Base-by-base conservation (phyloP, 2,888 invertebrate genomes). In the Abrostola tripartita region DNA sequence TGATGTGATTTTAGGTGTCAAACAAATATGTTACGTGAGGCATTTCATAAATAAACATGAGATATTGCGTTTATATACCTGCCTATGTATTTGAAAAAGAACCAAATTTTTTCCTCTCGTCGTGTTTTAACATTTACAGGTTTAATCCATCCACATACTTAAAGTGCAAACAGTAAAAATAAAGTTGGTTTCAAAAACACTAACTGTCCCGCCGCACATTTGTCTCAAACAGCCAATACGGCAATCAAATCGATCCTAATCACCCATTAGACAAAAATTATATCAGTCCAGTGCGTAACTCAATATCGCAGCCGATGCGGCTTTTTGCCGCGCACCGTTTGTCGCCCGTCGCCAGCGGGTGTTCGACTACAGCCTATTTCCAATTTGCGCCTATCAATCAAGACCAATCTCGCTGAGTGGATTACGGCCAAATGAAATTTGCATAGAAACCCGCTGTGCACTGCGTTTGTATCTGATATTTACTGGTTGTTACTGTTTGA, bases 381-480 rank as follows among this genome's bases (percentile, higher is more conserved):
- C 96, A 96, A 96, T 96, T 96, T 96, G 93, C 95, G 95, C 95
- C 96, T 95, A 96, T 96, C 96, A 96, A 96, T 96, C 96, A 96
- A 94, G 94, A 95, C 95, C 96, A 96, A 96, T 96, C 96, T 95
- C 95, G 90, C 94, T 95, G 95, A 96, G 96, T 96, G 96, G 96
- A 96, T 96, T 96, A 96, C 95, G 90, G 90, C 92, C 93, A 95
- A 96, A 96, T 96, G 95, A 95, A 95, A 96, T 96, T 96, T 96
- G 95, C 96, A 96, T 96, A 95, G 95, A 94, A 93, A 91, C 90
- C 89, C 89, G 86, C 71, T 78, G 79, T 81, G 83, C 78, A 75
- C 67, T 76, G 72, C 79, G 82, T 82, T 87, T 88, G 88, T 90
- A 85, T 83, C 88, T 78, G 84, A 85, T 89, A 88, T 90, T 89